Evolutionary conservation across 1,140 invertebrate species (phyloP).

Genomic region (Drosophila busckii): DNA sequence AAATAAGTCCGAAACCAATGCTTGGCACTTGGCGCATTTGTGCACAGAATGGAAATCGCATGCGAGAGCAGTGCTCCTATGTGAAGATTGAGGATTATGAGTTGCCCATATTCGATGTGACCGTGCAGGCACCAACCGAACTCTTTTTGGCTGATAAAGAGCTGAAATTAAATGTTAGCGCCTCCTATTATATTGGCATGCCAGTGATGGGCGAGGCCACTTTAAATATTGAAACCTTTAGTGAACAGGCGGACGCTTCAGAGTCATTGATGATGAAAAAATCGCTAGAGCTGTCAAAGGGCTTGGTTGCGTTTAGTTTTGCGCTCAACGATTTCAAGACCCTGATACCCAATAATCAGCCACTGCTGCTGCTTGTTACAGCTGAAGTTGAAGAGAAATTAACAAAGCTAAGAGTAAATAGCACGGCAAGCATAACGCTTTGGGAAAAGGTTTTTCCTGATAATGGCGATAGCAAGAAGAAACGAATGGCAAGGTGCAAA

Average conservation of each 20-base stretch:
- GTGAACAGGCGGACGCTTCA: not conserved
- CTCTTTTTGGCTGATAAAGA: not conserved
- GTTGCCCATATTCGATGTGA: not conserved
- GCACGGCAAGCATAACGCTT: not conserved
- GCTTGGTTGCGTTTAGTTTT: not conserved
- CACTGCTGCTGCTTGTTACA: not conserved
- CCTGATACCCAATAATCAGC: not conserved
- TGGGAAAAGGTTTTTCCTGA: not conserved
- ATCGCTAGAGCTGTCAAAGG: not conserved
- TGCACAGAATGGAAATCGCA: not conserved
- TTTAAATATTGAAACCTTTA: not conserved
- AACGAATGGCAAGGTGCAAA: too few relatives aligned
- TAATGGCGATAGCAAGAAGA: not conserved
- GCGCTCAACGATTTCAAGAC: not conserved
- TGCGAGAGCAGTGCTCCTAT: not conserved
- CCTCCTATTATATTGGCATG: not conserved
- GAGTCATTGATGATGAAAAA: not conserved
- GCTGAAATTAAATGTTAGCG: not conserved
- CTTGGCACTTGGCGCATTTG: constrained; percentile 30
- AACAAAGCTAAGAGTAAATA: not conserved
- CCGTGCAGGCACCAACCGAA: not conserved
- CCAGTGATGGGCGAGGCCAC: not conserved
- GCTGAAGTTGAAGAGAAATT: not conserved
- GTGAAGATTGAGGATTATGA: constrained; percentile 5
- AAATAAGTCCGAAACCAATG: not conserved